Evolutionary conservation across 2,113 vertebrate genomes (phyloP).

Genomic region (Bos javanicus): DNA sequence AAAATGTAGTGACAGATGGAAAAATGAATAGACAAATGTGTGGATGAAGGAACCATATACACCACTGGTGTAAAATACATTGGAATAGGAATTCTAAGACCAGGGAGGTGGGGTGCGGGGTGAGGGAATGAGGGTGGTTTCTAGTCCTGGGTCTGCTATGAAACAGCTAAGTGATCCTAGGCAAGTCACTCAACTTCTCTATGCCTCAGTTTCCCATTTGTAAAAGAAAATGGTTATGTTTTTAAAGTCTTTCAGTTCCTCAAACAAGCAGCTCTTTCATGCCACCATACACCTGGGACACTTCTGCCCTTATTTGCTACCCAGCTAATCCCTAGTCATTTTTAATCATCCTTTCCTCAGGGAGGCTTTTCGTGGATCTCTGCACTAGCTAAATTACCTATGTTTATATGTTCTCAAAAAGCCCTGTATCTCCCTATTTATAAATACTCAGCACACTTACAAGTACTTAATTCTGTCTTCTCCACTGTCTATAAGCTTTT

Average conservation of each 20-base stretch:
- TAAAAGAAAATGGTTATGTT: neutral
- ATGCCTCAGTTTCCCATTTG: neutral
- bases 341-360: neutral
- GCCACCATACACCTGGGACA: neutral
- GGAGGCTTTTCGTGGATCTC: neutral
- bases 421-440: neutral
- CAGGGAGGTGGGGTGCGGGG: neutral
- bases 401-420: neutral
- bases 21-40: neutral
- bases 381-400: neutral
- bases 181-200: neutral
- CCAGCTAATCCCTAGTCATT: neutral
- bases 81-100: neutral
- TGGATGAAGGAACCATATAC: neutral
- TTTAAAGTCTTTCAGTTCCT: neutral
- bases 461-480: constrained; percentile 20
- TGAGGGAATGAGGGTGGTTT: neutral
- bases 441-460: neutral
- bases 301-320: neutral
- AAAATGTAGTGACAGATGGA: neutral
- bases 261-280: neutral
- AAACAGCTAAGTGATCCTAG: neutral
- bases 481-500: neutral
- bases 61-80: neutral
- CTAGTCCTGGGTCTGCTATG: neutral